A percentile compares a stretch with the other conserved stretches of the same genome.
phyloP scores from a whole-genome alignment of 2,113 vertebrate species.

The Boleophthalmus pectinirostris region DNA sequence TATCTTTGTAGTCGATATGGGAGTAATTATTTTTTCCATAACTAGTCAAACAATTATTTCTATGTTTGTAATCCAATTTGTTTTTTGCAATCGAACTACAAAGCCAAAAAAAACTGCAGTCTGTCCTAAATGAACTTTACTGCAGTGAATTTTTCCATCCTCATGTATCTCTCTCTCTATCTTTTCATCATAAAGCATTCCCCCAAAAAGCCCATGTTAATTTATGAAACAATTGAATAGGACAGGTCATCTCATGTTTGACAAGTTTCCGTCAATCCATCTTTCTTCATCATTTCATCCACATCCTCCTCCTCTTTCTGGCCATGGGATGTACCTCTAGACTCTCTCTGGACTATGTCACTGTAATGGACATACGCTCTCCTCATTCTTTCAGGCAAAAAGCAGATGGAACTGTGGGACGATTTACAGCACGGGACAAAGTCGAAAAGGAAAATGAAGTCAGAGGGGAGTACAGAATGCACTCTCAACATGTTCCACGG shows the following conservation, averaged over 20 bases:
- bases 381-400: conserved; percentile 25
- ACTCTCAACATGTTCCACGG: conserved; percentile 28
- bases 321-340: conserved; percentile 22
- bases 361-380: conserved; percentile 43
- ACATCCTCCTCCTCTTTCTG: not conserved
- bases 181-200: not conserved
- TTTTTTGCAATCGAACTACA: too few species aligned
- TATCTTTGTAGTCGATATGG: too few species aligned
- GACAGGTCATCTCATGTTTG: not conserved
- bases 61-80: too few species aligned
- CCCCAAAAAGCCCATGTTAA: not conserved
- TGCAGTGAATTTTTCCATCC: not conserved
- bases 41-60: too few species aligned
- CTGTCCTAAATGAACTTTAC: too few species aligned
- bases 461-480: conserved; percentile 29
- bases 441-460: conserved; percentile 12
- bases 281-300: conserved; percentile 16
- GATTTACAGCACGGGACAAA: conserved; percentile 35
- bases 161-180: not conserved
- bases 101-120: too few species aligned
- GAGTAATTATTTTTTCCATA: too few species aligned
- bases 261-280: not conserved
- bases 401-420: conserved; percentile 47
- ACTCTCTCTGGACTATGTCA: conserved; percentile 65
- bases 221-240: not conserved